Conservation (phyloP, 1,140 invertebrate species). For the Dendroctonus ponderosae region DNA sequence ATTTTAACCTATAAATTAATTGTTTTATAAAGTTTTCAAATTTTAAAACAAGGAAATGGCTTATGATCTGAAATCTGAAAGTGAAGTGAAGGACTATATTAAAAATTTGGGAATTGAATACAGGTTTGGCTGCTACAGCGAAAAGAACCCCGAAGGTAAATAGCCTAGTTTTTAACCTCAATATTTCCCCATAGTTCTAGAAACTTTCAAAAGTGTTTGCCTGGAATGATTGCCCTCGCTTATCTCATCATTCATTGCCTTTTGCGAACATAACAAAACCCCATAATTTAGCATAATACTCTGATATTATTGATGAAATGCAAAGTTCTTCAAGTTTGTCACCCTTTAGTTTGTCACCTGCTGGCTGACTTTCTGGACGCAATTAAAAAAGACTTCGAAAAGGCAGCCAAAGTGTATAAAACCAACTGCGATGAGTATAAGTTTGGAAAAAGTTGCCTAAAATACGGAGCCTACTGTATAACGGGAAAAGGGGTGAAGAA, state of each 20-base stretch:
- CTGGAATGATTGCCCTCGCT: too few species aligned
- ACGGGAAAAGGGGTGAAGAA: slow-evolving; percentile 62
- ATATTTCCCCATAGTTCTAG: too few species aligned
- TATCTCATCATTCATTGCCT: too few species aligned
- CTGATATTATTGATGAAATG: not conserved
- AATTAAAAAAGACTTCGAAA: slow-evolving; percentile 74
- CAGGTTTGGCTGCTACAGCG: slow-evolving; percentile 82
- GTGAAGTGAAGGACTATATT: slow-evolving; percentile 83
- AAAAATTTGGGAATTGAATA: slow-evolving; percentile 91
- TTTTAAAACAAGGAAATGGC: slow-evolving; percentile 52
- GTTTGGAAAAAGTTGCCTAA: slow-evolving; percentile 79
- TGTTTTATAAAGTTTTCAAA: slow-evolving; percentile 4
- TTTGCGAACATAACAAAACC: too few species aligned
- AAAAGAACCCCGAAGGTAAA: slow-evolving; percentile 77
- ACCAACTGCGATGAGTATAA: slow-evolving; percentile 82
- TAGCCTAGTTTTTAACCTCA: too few species aligned
- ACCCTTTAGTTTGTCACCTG: slow-evolving; percentile 77
- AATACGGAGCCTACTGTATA: slow-evolving; percentile 72
- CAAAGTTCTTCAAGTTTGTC: not conserved
- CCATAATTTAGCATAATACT: not conserved
- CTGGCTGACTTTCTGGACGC: slow-evolving; percentile 84
- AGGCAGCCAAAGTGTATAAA: slow-evolving; percentile 76
- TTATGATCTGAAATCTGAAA: slow-evolving; percentile 76
- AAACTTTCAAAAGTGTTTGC: too few species aligned
- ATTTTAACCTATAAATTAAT: slow-evolving; percentile 7